These are phyloP conservation scores for Hirtodrosophila trivittata DNA, from an alignment of 2,888 invertebrate species.

Conservation along the genomic window DNA sequence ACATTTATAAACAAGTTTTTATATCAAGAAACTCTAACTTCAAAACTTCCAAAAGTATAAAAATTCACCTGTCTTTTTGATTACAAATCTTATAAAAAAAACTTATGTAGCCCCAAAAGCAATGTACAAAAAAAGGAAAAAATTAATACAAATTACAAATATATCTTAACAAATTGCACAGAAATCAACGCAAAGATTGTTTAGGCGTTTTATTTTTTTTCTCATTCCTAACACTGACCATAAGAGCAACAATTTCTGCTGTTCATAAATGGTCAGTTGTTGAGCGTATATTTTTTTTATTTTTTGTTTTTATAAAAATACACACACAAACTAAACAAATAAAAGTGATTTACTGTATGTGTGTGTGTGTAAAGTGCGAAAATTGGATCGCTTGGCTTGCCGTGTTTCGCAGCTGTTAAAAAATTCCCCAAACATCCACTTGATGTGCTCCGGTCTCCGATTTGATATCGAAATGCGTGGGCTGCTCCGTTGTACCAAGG, in stretches of 20 bases:
- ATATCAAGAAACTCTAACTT: too few species aligned
- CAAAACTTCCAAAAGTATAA: too few species aligned
- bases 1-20: too few species aligned
- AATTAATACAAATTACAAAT: constrained; percentile 1
- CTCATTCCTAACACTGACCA: constrained; percentile 26
- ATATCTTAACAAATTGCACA: constrained; percentile 45
- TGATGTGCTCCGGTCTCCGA: constrained; percentile 21
- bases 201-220: constrained; percentile 44
- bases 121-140: constrained; percentile 7
- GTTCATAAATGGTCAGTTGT: constrained; percentile 53
- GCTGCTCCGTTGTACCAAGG: constrained; percentile 31
- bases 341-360: constrained; percentile 29
- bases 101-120: not conserved
- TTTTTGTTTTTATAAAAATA: constrained; percentile 21
- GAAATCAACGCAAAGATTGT: constrained; percentile 44
- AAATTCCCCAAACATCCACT: constrained; percentile 45
- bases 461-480: constrained; percentile 34
- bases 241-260: constrained; percentile 30
- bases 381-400: constrained; percentile 32
- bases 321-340: constrained; percentile 9
- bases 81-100: too few species aligned
- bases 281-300: constrained; percentile 9
- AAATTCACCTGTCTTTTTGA: too few species aligned
- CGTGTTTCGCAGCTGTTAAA: constrained; percentile 7
- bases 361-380: constrained; percentile 50